phyloP scores from a whole-genome alignment of 1,140 invertebrate species.

The Leptoteleia sp. region DNA sequence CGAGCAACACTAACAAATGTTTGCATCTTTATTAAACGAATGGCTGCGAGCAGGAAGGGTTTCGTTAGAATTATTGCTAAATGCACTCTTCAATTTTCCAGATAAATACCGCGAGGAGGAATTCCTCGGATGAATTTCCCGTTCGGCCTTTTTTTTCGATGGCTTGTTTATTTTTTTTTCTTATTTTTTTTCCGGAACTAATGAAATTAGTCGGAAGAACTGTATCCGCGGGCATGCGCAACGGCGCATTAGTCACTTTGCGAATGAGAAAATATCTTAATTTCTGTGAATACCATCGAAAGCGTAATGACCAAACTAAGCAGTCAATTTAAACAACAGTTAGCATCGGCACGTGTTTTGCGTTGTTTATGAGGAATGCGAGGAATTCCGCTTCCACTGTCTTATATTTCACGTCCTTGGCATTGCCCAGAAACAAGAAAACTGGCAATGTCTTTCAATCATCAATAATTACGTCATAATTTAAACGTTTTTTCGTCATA shows the following conservation, averaged over 20 bases:
- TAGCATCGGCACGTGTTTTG: slow-evolving; percentile 43
- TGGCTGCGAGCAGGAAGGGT: no score
- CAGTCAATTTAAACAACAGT: slow-evolving; percentile 60
- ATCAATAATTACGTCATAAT: slow-evolving; percentile 35
- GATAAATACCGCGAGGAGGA: no score
- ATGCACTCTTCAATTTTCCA: no score
- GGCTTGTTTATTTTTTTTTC: no score
- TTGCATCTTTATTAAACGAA: no score
- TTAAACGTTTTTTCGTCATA: slow-evolving; percentile 15
- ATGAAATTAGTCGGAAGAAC: slow-evolving; percentile 25
- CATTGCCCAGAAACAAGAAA: slow-evolving; percentile 31
- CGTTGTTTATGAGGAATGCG: slow-evolving; percentile 56
- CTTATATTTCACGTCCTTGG: slow-evolving; percentile 45
- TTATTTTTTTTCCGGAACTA: no score
- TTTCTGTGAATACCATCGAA: slow-evolving; percentile 34
- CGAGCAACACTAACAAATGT: no score
- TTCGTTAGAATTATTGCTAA: no score
- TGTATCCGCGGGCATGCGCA: background rate
- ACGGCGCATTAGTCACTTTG: slow-evolving; percentile 12
- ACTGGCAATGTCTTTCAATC: slow-evolving; percentile 13
- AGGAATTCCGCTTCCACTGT: slow-evolving; percentile 39
- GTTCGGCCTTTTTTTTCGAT: no score
- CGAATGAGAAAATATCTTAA: slow-evolving; percentile 24
- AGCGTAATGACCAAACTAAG: slow-evolving; percentile 44
- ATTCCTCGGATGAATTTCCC: no score